Base-by-base conservation (phyloP, 2,113 vertebrate species). In the Elephas maximus region DNA sequence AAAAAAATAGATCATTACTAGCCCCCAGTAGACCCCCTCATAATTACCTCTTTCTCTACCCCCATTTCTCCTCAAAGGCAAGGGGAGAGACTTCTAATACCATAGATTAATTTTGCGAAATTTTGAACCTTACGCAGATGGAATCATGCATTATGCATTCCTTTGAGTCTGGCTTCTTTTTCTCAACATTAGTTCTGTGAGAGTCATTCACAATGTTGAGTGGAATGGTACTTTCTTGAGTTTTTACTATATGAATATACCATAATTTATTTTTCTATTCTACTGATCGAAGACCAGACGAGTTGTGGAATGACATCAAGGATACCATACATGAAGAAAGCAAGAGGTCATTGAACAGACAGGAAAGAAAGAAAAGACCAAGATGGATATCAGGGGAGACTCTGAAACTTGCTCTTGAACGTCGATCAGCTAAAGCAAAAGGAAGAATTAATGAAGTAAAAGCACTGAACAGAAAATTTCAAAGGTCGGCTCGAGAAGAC, bases 141-240 rank as follows among this genome's bases (percentile, higher is more conserved):
- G 44, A 69, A 51, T 90, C 60, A 77, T 57, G 80, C 24, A 82
- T 53, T 82, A 41, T 44, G 33, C 21, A 67, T 2, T 63, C 6
- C 71, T 79, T 90, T 73, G 53, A 33, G 21, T 84, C 28, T 88
- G 57, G 6, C 33, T 91, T 93, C 15, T 86, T 96, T 93, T 91
- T 93, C 48, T 89, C 78, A 63, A 62, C 62, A 69, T 74, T 67
- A 78, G 5, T 3, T 88, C 89, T 80, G 11, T 92, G 53, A 89
- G 7, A 65, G 15, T 37, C 86, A 79, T 76, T 89, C 74, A 81
- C 24, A 9, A 48, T 81, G 3, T 65, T 91, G 24, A 79, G 62
- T 44, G 1, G 37, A 53, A 28, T 9, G 3, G 69, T 69, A 74
- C 14, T 85, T 95, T 95, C 63, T 76, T 74, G 44, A 97, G 57